Percentiles rank a stretch among this genome's conserved stretches.
Conservation (phyloP, 2,888 invertebrate species). For the Meiosimyza platycephala region DNA sequence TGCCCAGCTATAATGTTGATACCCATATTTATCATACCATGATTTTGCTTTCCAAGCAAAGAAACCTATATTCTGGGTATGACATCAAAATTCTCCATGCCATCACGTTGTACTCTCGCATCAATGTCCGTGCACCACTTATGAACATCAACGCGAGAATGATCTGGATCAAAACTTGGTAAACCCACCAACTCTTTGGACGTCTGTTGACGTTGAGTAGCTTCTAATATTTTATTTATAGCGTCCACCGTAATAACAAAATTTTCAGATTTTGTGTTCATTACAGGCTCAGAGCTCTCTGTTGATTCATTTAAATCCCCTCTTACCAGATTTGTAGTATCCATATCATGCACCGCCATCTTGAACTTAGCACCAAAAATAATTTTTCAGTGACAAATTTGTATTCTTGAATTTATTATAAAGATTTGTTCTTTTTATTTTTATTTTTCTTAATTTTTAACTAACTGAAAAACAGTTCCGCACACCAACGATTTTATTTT, state of each 20-base stretch:
- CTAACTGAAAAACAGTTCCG: too few species aligned
- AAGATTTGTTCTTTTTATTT: too few species aligned
- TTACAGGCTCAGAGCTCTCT: neutral
- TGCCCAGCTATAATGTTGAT: slow-evolving; percentile 40
- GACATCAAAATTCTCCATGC: slow-evolving; percentile 38
- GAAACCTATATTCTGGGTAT: slow-evolving; percentile 39
- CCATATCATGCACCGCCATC: too few species aligned
- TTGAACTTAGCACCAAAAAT: too few species aligned
- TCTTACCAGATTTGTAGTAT: too few species aligned
- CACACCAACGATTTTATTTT: too few species aligned
- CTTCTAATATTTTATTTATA: slow-evolving; percentile 35
- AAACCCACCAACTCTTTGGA: slow-evolving; percentile 35
- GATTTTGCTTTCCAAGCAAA: slow-evolving; percentile 35
- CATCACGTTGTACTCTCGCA: slow-evolving; percentile 40
- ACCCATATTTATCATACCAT: slow-evolving; percentile 41
- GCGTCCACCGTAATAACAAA: slow-evolving; percentile 41
- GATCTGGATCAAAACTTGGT: slow-evolving; percentile 42
- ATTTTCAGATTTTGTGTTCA: too few species aligned
- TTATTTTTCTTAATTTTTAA: too few species aligned
- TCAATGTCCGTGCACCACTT: slow-evolving; percentile 39
- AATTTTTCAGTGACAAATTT: too few species aligned
- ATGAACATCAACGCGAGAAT: slow-evolving; percentile 37
- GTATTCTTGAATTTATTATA: too few species aligned
- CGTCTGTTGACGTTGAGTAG: slow-evolving; percentile 27
- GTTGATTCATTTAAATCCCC: too few species aligned